Percentiles rank a stretch among this genome's conserved stretches.
Conservation (phyloP, 2,113 vertebrate species). For the Speoplatyrhinus poulsoni region DNA sequence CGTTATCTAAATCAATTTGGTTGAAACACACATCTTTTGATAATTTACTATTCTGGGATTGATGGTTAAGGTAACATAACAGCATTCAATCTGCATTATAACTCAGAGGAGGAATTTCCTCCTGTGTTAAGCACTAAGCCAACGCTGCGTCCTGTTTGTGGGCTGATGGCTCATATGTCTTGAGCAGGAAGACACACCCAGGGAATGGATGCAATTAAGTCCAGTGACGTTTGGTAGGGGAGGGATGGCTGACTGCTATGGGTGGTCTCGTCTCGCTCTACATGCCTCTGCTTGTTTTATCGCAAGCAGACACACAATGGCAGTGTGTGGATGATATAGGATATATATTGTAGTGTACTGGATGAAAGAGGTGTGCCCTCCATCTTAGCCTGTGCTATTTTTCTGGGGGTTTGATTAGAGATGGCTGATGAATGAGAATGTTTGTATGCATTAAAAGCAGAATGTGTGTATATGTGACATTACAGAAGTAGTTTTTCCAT, state of each 20-base stretch:
- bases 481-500: no score
- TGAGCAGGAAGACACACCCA: conserved; percentile 64
- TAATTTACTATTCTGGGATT: conserved; percentile 2
- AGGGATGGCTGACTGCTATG: conserved; percentile 62
- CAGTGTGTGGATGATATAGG: conserved; percentile 8
- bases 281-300: conserved; percentile 69
- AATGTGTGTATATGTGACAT: conserved; percentile 15
- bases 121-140: conserved; percentile 10
- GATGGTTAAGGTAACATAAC: conserved; percentile 24
- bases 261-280: conserved; percentile 76
- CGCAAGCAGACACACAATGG: conserved; percentile 57
- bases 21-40: not conserved
- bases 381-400: not conserved
- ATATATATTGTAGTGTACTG: conserved; percentile 11
- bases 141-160: not conserved
- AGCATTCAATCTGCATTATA: conserved; percentile 13
- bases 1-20: no score
- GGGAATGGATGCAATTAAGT: conserved; percentile 79
- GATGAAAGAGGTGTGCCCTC: conserved; percentile 19
- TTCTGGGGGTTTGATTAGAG: conserved; percentile 11
- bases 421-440: conserved; percentile 6
- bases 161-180: not conserved
- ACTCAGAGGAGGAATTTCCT: conserved; percentile 23
- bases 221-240: conserved; percentile 52
- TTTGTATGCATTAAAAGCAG: conserved; percentile 33